Conservation (phyloP, 2,113 vertebrate genomes). For the Coptodon bakossiorum region DNA sequence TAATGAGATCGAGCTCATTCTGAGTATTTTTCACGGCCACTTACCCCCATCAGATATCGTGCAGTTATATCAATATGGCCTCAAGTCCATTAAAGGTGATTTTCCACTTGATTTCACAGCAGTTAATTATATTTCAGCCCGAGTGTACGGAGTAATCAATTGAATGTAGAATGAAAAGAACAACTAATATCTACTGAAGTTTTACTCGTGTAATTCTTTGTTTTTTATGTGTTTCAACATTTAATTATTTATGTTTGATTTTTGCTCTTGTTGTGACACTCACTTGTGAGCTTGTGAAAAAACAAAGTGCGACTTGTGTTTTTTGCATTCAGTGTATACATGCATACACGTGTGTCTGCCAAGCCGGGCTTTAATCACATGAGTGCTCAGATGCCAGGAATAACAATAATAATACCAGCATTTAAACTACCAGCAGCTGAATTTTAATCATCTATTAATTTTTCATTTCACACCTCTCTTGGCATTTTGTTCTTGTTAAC, state of each 20-base stretch:
- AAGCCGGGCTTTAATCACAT: neutral
- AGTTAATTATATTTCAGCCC: slow-evolving; percentile 18
- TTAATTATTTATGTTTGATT: neutral
- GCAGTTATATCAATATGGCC: slow-evolving; percentile 6
- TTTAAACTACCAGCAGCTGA: neutral
- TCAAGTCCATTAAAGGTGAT: slow-evolving; percentile 25
- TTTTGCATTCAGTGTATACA: neutral
- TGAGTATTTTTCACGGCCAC: neutral
- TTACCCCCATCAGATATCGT: slow-evolving; percentile 1
- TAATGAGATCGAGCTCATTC: neutral
- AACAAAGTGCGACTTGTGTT: neutral
- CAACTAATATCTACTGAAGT: neutral
- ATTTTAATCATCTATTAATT: neutral
- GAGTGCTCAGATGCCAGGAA: neutral
- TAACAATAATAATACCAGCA: neutral
- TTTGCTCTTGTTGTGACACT: neutral
- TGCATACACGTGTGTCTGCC: neutral
- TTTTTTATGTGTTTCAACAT: neutral
- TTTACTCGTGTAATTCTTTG: neutral
- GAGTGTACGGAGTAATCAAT: neutral
- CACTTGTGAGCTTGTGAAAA: neutral
- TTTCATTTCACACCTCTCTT: slow-evolving; percentile 5
- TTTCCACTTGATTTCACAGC: slow-evolving; percentile 25
- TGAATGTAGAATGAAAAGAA: neutral
- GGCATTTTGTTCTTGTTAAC: neutral